Evolutionary conservation across 2,113 vertebrate genomes (phyloP).

Genomic region (Tychaedon coryphoeus): DNA sequence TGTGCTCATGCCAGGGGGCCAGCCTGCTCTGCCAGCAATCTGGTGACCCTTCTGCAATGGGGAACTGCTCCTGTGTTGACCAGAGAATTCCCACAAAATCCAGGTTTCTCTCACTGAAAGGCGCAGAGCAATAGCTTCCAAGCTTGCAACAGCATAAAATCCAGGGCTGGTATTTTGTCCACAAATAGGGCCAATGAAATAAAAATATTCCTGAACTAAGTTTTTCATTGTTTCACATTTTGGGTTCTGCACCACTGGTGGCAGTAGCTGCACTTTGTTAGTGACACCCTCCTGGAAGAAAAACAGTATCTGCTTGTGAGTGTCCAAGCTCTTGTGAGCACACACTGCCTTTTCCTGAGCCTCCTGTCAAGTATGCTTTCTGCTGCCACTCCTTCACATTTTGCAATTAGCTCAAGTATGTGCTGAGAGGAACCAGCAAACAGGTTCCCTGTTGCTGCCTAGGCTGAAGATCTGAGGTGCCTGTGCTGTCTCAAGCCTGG

Average conservation of each 20-base stretch:
- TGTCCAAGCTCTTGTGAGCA: background rate
- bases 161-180: background rate
- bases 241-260: background rate
- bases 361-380: background rate
- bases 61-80: background rate
- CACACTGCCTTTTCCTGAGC: background rate
- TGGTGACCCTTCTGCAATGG: background rate
- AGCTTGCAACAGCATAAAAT: background rate
- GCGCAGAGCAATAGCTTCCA: fast-evolving
- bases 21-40: background rate
- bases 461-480: background rate
- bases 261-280: background rate
- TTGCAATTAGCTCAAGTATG: background rate
- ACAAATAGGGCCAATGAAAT: background rate
- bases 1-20: background rate
- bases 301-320: background rate
- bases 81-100: background rate
- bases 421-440: background rate
- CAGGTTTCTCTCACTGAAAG: background rate
- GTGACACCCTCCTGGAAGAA: background rate
- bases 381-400: background rate
- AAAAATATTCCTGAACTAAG: background rate
- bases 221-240: background rate
- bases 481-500: background rate
- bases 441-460: fast-evolving